Conservation (phyloP, 2,113 vertebrate genomes). For the Halcyon senegalensis region DNA sequence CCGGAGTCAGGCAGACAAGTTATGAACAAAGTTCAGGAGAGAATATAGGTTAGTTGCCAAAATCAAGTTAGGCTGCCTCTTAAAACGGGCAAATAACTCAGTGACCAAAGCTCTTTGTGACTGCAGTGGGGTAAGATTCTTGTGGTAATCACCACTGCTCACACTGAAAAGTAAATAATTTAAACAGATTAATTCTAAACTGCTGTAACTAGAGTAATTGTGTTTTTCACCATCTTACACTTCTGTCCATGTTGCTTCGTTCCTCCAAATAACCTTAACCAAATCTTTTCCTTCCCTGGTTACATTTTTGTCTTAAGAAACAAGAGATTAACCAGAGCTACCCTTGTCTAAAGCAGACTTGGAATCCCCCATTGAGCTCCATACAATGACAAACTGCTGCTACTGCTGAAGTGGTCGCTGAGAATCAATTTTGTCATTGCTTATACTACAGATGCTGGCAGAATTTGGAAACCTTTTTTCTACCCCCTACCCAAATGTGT, state of each 20-base stretch:
- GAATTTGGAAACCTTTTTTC: not conserved
- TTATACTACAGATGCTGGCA: not conserved
- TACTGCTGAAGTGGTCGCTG: not conserved
- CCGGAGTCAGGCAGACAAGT: not conserved
- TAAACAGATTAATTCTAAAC: not conserved
- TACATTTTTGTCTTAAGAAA: not conserved
- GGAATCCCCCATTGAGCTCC: not conserved
- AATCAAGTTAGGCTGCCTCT: not conserved
- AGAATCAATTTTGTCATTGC: not conserved
- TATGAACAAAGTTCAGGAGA: not conserved
- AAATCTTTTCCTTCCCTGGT: not conserved
- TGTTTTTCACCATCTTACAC: not conserved
- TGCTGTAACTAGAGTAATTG: not conserved
- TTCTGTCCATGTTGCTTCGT: not conserved
- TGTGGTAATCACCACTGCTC: not conserved
- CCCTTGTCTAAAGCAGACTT: not conserved
- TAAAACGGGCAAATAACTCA: not conserved
- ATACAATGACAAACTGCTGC: not conserved
- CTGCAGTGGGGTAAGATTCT: not conserved
- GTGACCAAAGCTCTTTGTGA: not conserved
- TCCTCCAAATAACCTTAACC: not conserved
- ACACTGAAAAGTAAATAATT: not conserved
- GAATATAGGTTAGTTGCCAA: not conserved
- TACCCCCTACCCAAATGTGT: not conserved
- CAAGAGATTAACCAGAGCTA: fast-evolving